Percentiles rank a stretch among this genome's conserved stretches.
phyloP scores from a whole-genome alignment of 2,113 vertebrate species.

The Dasypus novemcinctus region DNA sequence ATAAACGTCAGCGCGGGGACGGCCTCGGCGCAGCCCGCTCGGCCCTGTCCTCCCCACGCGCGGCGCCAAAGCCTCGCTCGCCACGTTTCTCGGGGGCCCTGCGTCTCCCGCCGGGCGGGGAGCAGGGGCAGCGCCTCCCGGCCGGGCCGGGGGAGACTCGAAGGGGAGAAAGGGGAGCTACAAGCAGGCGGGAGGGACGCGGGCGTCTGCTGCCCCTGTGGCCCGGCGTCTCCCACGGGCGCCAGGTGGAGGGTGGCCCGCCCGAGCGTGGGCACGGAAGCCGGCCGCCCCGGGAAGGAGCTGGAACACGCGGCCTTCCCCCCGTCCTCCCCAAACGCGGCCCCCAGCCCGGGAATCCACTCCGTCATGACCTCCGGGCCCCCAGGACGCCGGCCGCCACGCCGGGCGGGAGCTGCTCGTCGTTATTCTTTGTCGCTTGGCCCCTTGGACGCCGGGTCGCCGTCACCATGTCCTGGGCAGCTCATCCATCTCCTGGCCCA shows the following conservation, averaged over 20 bases:
- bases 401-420: not conserved
- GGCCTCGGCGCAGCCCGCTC: slow-evolving; percentile 51
- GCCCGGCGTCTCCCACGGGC: not conserved
- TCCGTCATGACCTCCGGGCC: not conserved
- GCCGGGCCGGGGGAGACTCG: accelerated
- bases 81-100: not conserved
- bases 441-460: not conserved
- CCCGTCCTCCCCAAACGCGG: not conserved
- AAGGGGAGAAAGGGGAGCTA: not conserved
- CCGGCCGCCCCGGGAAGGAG: not conserved
- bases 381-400: not conserved
- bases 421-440: not conserved
- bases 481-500: not conserved
- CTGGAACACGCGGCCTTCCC: accelerated
- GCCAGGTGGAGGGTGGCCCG: not conserved
- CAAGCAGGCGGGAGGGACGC: not conserved
- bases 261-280: no score
- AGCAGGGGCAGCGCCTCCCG: not conserved
- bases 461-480: not conserved
- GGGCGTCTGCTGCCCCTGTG: not conserved
- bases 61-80: not conserved
- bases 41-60: slow-evolving; percentile 32
- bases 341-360: not conserved
- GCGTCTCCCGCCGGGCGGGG: accelerated
- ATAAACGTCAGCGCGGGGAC: not conserved